Base-by-base conservation (phyloP, 2,797 vertebrate species). In the Nannoperca australis region DNA sequence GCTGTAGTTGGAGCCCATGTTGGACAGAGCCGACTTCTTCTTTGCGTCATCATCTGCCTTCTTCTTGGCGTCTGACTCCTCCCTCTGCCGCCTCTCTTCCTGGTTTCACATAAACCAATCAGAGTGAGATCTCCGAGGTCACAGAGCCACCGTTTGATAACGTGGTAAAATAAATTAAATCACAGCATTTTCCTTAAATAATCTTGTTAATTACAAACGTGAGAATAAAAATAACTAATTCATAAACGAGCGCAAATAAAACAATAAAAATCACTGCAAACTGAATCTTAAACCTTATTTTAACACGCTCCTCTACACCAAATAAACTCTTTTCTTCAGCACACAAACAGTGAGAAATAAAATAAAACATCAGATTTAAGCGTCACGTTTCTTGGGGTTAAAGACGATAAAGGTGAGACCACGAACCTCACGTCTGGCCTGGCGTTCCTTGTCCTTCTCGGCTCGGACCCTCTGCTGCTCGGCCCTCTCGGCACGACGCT, bases 21-120 rank as follows among this genome's bases (percentile, higher is more conserved):
- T 98, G 73, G 97, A 95, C 82, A 99, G 94, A 66, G 97, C 98
- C 22, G 98, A 99, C 95, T 99, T 99, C 95, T 99, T 99, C 95
- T 99, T 99, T 17, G 96, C 76, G 1, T 99, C 98, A 0, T 99
- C 98, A 54, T 96, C 98, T 7, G 95, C 95, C 85, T 93, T 96
- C 93, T 96, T 96, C 94, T 96, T 96, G 60, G 91, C 94, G 2
- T 98, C 98, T 13, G 92, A 76, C 90, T 99, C 98, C 95, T 99
- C 97, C 93, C 92, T 96, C 71, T 93, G 93, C 90, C 95, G 96
- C 88, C 98, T 98, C 91, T 99, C 98, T 85, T 99, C 98, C 98
- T 99, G 87, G 5, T 1, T 81, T 79, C 17, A 64, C 51, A 13
- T 53, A 13, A 51, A 75, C 0, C 20, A 17, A 18, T 7, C 72